Evolutionary conservation across 1,140 invertebrate genomes (phyloP).

Genomic region (Pentalonia nigronervosa): DNA sequence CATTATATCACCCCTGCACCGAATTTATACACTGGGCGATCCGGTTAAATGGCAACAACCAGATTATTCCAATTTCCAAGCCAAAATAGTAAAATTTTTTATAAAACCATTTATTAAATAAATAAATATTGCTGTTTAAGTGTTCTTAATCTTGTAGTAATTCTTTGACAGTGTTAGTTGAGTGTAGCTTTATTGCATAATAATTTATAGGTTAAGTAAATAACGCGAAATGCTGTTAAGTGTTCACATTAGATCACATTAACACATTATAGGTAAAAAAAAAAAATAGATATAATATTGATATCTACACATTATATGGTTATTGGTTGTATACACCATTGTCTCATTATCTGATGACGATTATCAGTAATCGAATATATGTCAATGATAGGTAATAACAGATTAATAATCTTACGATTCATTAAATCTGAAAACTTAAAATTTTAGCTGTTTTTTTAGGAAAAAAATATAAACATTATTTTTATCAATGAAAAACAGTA

Average conservation of each 20-base stretch:
- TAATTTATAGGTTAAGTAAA: background rate
- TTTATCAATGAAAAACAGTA: conserved; percentile 18
- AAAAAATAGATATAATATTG: too few species aligned
- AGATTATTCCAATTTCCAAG: background rate
- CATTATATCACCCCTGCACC: background rate
- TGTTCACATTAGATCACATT: background rate
- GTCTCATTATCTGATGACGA: background rate
- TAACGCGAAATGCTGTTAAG: background rate
- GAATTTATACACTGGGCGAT: background rate
- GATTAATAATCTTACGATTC: background rate
- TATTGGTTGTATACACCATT: background rate
- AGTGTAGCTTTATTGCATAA: background rate
- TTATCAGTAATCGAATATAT: background rate
- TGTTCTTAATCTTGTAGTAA: background rate
- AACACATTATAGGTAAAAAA: too few species aligned
- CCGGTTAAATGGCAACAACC: background rate
- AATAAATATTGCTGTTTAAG: background rate
- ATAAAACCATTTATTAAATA: background rate
- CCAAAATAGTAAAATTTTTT: background rate
- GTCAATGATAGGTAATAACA: background rate
- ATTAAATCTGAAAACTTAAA: background rate
- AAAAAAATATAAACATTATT: background rate
- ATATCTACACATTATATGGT: too few species aligned
- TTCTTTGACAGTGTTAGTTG: background rate
- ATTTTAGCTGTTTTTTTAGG: background rate